phyloP scores from a whole-genome alignment of 2,888 invertebrate genomes.

The Hecatera dysodea region DNA sequence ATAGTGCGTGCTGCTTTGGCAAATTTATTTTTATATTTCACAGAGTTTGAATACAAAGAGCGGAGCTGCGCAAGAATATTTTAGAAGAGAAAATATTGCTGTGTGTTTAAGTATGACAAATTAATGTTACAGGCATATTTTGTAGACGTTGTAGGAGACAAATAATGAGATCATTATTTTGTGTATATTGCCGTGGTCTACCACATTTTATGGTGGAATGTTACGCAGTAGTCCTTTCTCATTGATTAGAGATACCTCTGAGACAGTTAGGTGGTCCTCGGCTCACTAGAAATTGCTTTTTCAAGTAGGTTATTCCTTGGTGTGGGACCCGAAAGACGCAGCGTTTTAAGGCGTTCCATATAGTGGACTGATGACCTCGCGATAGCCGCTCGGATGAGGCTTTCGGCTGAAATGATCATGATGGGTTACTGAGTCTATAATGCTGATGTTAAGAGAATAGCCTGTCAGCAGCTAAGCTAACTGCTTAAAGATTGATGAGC shows the following conservation, averaged over 20 bases:
- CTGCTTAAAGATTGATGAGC: neutral
- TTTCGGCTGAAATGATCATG: too few relatives aligned
- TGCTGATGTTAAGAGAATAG: too few relatives aligned
- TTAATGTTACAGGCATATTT: slow-evolving; percentile 40
- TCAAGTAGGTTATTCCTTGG: too few relatives aligned
- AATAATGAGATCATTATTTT: slow-evolving; percentile 12
- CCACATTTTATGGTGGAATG: neutral
- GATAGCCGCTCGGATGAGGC: too few relatives aligned
- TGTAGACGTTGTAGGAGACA: slow-evolving; percentile 5
- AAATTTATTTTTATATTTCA: slow-evolving; percentile 83
- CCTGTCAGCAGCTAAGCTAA: too few relatives aligned
- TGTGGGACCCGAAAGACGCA: too few relatives aligned
- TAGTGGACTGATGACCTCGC: too few relatives aligned
- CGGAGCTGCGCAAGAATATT: slow-evolving; percentile 48
- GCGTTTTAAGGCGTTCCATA: too few relatives aligned
- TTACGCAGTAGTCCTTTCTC: neutral
- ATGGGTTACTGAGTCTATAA: too few relatives aligned
- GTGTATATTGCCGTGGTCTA: neutral
- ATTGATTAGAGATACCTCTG: neutral
- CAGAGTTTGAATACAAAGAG: slow-evolving; percentile 74
- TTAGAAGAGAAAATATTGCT: slow-evolving; percentile 48
- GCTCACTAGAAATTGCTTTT: neutral
- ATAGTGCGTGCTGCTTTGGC: slow-evolving; percentile 86
- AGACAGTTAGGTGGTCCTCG: neutral
- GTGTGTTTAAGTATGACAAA: slow-evolving; percentile 41